Conservation (phyloP, 2,888 invertebrate species). For the Pammene aurita region DNA sequence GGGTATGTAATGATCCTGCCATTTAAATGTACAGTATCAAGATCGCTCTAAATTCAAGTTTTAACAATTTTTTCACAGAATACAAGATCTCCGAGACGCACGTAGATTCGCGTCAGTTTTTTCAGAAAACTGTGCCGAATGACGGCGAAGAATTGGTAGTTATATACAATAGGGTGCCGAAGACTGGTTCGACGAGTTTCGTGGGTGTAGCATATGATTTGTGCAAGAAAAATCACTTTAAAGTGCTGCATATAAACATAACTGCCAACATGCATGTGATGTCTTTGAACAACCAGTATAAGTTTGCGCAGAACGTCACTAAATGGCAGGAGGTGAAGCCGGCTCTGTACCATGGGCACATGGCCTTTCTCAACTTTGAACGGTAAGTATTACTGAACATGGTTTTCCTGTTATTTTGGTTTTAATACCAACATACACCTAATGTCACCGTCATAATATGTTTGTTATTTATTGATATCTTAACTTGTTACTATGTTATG, state of each 20-base stretch:
- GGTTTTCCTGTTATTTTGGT: background rate
- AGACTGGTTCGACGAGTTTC: constrained; percentile 98
- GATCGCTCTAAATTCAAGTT: constrained; percentile 14
- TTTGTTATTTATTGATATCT: too few species aligned
- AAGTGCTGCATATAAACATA: constrained; percentile 95
- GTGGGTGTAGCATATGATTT: constrained; percentile 95
- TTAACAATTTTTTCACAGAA: constrained; percentile 56
- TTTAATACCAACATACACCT: too few species aligned
- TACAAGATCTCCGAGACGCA: constrained; percentile 65
- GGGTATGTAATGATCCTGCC: constrained; percentile 56
- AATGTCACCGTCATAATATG: too few species aligned
- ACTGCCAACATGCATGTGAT: constrained; percentile 98
- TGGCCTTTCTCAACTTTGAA: constrained; percentile 97
- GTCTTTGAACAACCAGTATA: constrained; percentile 94
- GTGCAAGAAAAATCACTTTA: constrained; percentile 87
- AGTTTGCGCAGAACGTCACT: constrained; percentile 95
- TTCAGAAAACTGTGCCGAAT: constrained; percentile 61
- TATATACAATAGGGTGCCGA: constrained; percentile 98
- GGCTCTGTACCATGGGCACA: constrained; percentile 98
- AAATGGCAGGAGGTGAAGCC: constrained; percentile 95
- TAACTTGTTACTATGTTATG: too few species aligned
- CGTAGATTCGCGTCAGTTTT: constrained; percentile 71
- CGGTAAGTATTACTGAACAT: constrained; percentile 83
- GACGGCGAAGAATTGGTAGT: constrained; percentile 88
- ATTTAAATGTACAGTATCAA: constrained; percentile 5